phyloP scores from a whole-genome alignment of 1,140 invertebrate genomes.

The Anoplolepis gracilipes region DNA sequence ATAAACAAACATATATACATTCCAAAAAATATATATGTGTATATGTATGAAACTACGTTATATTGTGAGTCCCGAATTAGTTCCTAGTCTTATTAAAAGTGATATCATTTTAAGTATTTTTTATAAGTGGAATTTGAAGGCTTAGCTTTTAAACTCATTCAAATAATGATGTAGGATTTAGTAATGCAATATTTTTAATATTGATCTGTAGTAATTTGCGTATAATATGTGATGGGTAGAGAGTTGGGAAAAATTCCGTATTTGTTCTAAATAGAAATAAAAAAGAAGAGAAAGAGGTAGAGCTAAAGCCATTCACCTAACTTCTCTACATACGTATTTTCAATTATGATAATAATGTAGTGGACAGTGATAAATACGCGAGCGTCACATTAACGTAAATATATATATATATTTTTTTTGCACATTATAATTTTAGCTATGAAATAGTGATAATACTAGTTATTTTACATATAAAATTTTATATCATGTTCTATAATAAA shows the following conservation, averaged over 20 bases:
- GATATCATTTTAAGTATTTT: slow-evolving; percentile 66
- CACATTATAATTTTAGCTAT: slow-evolving; percentile 71
- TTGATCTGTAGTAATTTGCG: slow-evolving; percentile 70
- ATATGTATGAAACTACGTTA: not conserved
- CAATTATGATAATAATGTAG: slow-evolving; percentile 68
- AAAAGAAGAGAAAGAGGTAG: not conserved
- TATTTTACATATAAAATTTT: slow-evolving; percentile 72
- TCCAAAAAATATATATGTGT: slow-evolving; percentile 8
- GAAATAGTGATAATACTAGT: slow-evolving; percentile 67
- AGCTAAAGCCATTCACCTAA: slow-evolving; percentile 74
- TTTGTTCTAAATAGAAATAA: slow-evolving; percentile 71
- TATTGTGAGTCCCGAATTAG: slow-evolving; percentile 36
- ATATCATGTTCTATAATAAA: slow-evolving; percentile 72
- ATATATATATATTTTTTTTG: slow-evolving; percentile 74
- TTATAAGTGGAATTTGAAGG: slow-evolving; percentile 69
- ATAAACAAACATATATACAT: not conserved
- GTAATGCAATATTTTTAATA: slow-evolving; percentile 70
- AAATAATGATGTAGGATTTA: slow-evolving; percentile 57
- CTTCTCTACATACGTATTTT: slow-evolving; percentile 75
- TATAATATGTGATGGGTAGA: slow-evolving; percentile 80
- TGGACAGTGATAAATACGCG: slow-evolving; percentile 67
- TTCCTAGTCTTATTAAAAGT: slow-evolving; percentile 56
- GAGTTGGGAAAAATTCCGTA: slow-evolving; percentile 78
- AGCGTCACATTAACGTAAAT: slow-evolving; percentile 64
- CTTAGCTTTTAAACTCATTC: slow-evolving; percentile 75